Conservation (phyloP, 1,140 invertebrate genomes). For the Babylonia areolata region DNA sequence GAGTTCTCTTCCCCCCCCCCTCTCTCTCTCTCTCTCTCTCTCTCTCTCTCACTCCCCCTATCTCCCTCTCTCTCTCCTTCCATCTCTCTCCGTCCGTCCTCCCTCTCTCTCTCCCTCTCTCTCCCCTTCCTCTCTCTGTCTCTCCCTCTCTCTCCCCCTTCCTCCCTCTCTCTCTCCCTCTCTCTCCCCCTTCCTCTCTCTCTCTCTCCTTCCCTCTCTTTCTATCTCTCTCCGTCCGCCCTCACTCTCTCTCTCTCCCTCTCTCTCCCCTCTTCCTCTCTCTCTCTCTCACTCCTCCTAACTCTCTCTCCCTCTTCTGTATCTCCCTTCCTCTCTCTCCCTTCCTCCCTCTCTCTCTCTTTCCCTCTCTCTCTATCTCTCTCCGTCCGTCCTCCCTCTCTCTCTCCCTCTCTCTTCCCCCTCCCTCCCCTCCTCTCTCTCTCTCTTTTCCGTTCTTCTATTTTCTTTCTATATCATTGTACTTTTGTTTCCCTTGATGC, state of each 20-base stretch:
- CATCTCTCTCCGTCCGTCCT: too few relatives aligned
- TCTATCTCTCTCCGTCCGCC: background rate
- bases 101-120: background rate
- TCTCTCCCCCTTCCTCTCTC: conserved; percentile 32
- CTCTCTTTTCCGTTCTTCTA: conserved; percentile 6
- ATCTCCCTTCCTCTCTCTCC: conserved; percentile 17
- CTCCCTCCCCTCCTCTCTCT: conserved; percentile 23
- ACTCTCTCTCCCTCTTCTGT: background rate
- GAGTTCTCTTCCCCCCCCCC: background rate
- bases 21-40: conserved; percentile 25
- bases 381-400: background rate
- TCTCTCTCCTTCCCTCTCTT: conserved; percentile 22
- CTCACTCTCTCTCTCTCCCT: conserved; percentile 16
- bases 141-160: conserved; percentile 21
- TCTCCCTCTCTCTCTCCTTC: background rate
- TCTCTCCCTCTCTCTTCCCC: conserved; percentile 25
- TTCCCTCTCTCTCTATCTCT: conserved; percentile 8
- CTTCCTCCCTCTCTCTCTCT: background rate
- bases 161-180: background rate
- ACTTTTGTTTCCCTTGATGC: too few relatives aligned
- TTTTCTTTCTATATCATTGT: background rate
- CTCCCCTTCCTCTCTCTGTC: background rate
- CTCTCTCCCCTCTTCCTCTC: background rate
- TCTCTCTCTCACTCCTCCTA: conserved; percentile 1
- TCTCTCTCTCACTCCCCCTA: background rate